A percentile compares a stretch with the other conserved stretches of the same genome.
Conservation (phyloP, 2,888 invertebrate genomes). For the Diarsia dahlii region DNA sequence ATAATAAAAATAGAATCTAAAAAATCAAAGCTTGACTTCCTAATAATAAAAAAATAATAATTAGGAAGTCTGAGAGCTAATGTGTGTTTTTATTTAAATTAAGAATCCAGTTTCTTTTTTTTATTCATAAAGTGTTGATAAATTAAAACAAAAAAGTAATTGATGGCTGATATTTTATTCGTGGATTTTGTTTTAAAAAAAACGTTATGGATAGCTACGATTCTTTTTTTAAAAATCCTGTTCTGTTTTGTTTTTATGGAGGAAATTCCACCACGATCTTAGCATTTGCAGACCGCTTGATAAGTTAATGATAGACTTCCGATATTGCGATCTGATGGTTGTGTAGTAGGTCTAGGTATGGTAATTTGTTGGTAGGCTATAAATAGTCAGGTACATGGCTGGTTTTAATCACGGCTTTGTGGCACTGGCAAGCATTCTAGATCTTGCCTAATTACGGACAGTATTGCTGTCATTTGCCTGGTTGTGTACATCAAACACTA, state of each 20-base stretch:
- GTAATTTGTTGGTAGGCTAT: constrained; percentile 51
- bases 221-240: background rate
- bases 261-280: constrained; percentile 14
- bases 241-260: constrained; percentile 7
- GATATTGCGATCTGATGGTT: constrained; percentile 33
- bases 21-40: too few species aligned
- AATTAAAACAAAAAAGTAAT: too few species aligned
- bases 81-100: background rate
- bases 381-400: constrained; percentile 31
- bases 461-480: background rate
- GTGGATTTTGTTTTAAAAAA: too few species aligned
- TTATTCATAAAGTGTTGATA: background rate
- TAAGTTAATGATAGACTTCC: constrained; percentile 55
- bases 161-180: too few species aligned
- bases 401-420: constrained; percentile 36
- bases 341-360: constrained; percentile 19
- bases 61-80: constrained; percentile 10
- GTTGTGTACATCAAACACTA: background rate
- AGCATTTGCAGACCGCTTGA: constrained; percentile 31
- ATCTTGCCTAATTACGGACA: constrained; percentile 15
- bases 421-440: constrained; percentile 35
- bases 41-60: background rate
- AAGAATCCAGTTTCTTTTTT: background rate
- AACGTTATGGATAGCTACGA: background rate
- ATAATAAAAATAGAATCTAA: too few species aligned